phyloP scores from a whole-genome alignment of 2,797 vertebrate species.

The Phrynocephalus forsythii region DNA sequence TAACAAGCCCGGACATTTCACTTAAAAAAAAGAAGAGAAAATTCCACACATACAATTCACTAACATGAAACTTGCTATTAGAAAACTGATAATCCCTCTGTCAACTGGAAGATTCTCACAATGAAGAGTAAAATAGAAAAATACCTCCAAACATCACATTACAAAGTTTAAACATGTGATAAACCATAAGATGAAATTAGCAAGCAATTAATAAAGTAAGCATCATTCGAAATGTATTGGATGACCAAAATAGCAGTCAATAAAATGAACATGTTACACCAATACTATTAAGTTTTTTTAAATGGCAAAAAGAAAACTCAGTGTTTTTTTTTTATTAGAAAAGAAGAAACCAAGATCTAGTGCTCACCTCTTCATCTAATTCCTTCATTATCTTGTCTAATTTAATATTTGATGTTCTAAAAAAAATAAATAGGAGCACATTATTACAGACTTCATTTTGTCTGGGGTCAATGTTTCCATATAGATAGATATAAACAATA shows the following conservation, averaged over 20 bases:
- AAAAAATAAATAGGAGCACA: conserved; percentile 31
- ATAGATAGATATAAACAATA: background rate
- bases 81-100: background rate
- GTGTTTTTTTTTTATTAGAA: too few species aligned
- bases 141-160: background rate
- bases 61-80: background rate
- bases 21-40: background rate
- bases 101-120: background rate
- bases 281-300: too few species aligned
- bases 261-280: too few species aligned
- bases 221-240: too few species aligned
- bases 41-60: background rate
- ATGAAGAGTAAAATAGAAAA: background rate
- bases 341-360: too few species aligned
- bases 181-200: too few species aligned
- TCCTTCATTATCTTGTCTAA: conserved; percentile 97
- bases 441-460: background rate
- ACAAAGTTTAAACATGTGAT: too few species aligned
- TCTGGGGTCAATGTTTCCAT: background rate
- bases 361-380: conserved; percentile 94
- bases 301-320: too few species aligned
- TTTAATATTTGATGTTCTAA: conserved; percentile 91
- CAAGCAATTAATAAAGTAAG: too few species aligned
- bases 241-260: too few species aligned
- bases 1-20: background rate